Percentiles rank a stretch among this genome's conserved stretches.
These are phyloP conservation scores for Rhagonycha lutea DNA, from an alignment of 2,888 invertebrate genomes.

Conservation along the genomic window DNA sequence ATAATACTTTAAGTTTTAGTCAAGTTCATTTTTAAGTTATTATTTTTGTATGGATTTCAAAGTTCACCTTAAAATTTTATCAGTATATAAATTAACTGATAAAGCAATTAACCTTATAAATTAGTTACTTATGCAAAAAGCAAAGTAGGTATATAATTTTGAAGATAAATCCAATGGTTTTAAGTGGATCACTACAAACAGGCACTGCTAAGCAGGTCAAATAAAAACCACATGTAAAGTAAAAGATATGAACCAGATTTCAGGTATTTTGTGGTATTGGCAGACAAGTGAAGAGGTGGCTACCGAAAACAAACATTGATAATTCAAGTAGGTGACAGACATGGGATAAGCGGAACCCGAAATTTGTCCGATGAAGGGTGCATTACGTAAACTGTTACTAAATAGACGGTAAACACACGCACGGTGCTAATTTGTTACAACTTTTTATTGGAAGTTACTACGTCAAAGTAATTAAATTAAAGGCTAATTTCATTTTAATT, in stretches of 20 bases:
- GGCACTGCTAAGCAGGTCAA: conserved; percentile 13
- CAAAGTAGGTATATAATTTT: neutral
- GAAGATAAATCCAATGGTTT: neutral
- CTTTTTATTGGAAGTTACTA: neutral
- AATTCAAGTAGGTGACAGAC: conserved; percentile 41
- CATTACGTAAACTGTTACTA: conserved; percentile 37
- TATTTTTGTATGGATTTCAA: neutral
- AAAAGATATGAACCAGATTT: conserved; percentile 33
- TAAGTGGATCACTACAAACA: conserved; percentile 7
- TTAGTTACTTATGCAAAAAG: neutral
- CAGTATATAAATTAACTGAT: neutral
- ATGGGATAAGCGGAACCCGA: conserved; percentile 32
- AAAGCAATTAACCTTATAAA: neutral
- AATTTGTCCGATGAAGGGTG: conserved; percentile 34
- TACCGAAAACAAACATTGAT: conserved; percentile 37
- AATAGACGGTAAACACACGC: conserved; percentile 21
- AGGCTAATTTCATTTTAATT: too few relatives aligned
- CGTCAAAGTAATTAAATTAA: neutral
- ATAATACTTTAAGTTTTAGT: too few relatives aligned
- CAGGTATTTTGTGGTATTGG: conserved; percentile 38
- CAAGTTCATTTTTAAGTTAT: too few relatives aligned
- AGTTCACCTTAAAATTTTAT: neutral
- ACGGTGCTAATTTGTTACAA: conserved; percentile 10
- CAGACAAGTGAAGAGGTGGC: conserved; percentile 40
- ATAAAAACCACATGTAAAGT: conserved; percentile 22